phyloP scores from a whole-genome alignment of 1,140 invertebrate genomes.

The Cherax quadricarinatus region DNA sequence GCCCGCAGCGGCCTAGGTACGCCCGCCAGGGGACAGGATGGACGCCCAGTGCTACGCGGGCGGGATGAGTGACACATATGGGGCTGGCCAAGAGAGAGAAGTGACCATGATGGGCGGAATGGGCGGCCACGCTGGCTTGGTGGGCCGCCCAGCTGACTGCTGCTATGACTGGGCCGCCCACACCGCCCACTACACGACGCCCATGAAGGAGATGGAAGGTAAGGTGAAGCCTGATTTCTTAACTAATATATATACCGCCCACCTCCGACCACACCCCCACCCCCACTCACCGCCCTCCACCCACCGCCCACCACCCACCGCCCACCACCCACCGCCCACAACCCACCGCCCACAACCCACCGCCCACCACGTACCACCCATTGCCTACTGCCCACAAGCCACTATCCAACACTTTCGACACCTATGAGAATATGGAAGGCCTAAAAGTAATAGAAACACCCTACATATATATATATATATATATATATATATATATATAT shows the following conservation, averaged over 20 bases:
- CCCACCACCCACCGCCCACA: neutral
- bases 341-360: too few species aligned
- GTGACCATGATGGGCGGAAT: slow-evolving; percentile 52
- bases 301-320: neutral
- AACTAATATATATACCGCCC: neutral
- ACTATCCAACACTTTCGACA: neutral
- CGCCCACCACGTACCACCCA: neutral
- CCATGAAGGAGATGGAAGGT: slow-evolving; percentile 66
- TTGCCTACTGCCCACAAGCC: neutral
- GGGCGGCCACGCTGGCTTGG: neutral
- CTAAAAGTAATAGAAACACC: neutral
- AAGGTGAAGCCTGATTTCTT: neutral
- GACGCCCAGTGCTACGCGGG: slow-evolving; percentile 57
- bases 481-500: neutral
- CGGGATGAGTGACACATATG: slow-evolving; percentile 25
- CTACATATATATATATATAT: neutral
- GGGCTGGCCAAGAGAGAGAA: neutral
- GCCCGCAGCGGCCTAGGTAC: too few species aligned
- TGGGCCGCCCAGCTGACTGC: slow-evolving; percentile 22
- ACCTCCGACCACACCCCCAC: neutral
- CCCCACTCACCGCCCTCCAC: neutral
- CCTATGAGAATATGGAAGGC: neutral
- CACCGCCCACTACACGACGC: slow-evolving; percentile 48
- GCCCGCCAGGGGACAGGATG: neutral
- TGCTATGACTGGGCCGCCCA: slow-evolving; percentile 54